Base-by-base conservation (phyloP, 2,888 invertebrate species). In the Chydorus sphaericus region DNA sequence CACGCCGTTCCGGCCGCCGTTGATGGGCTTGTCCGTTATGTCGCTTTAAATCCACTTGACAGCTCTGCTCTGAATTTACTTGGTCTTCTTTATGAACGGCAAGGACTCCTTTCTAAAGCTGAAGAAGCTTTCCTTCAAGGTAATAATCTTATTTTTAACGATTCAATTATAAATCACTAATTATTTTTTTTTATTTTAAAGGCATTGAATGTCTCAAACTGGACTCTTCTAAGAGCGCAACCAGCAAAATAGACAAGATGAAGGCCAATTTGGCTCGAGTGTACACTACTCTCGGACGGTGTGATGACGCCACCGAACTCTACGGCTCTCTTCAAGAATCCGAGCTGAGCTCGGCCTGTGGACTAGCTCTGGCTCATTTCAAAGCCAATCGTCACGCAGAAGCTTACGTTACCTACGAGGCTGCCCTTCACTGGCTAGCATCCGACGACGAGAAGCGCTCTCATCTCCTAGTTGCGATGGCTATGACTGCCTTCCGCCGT, bases 391-490 rank as follows among this genome's bases (percentile, higher is more conserved):
- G 76, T 48, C 82, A 81, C 68, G 80, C 85, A 68, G 83, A 87
- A 66, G 80, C 85, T 1, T 87, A 85, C 67, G 74, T 76, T 30
- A 79, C 80, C 0, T 90, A 89, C 69, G 81, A 83, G 64, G 77
- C 80, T 56, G 83, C 86, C 30, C 68, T 88, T 33, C 78, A 83
- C 63, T 80, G 78, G 75, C 67, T 82, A 54, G 79, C 80, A 39
- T 74, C 75, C 52, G 73, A 74, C 62, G 80, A 81, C 61, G 71
- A 72, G 59, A 77, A 82, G 62, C 85, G 83, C 67, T 82, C 87
- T 1, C 80, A 85, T 63, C 74, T 90, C 20, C 73, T 88, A 53
- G 83, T 89, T 33, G 89, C 89, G 1, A 81, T 91, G 78, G 87
- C 88, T 28, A 82, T 87, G 37, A 85, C 90, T 72, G 81, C 83